Conservation (phyloP, 2,113 vertebrate species). For the Capra hircus region DNA sequence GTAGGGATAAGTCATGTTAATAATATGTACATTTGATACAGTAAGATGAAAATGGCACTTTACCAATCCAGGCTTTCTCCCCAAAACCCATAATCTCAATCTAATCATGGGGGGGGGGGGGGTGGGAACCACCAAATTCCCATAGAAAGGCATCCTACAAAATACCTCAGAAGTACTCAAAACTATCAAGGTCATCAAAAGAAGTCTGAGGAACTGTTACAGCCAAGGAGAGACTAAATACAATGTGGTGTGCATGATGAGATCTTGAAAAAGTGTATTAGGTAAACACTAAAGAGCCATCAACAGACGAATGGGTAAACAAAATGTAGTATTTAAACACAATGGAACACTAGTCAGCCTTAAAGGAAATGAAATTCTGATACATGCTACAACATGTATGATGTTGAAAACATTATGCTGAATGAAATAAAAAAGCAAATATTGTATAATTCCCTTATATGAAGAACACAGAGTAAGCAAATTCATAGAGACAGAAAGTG, state of each 20-base stretch:
- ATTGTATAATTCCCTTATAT: not conserved
- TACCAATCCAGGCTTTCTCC: not conserved
- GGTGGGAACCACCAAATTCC: not conserved
- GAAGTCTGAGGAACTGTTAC: not conserved
- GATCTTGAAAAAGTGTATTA: not conserved
- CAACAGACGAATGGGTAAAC: not conserved
- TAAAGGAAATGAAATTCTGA: not conserved
- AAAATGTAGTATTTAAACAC: not conserved
- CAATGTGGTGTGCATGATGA: not conserved
- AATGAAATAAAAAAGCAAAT: not conserved
- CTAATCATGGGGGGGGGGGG: not conserved
- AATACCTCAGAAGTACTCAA: not conserved
- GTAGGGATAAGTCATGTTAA: not conserved
- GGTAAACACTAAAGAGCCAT: not conserved
- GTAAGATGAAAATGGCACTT: not conserved
- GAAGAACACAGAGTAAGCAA: not conserved
- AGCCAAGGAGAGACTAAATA: not conserved
- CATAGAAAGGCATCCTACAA: not conserved
- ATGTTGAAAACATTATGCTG: not conserved
- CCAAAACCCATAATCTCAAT: not conserved
- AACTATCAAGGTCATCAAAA: not conserved
- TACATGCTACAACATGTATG: not conserved
- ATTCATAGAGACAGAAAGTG: not conserved
- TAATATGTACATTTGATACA: not conserved
- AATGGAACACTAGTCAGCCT: not conserved